Evolutionary conservation across 2,888 invertebrate genomes (phyloP).

Genomic region (Cremastinae sp.): DNA sequence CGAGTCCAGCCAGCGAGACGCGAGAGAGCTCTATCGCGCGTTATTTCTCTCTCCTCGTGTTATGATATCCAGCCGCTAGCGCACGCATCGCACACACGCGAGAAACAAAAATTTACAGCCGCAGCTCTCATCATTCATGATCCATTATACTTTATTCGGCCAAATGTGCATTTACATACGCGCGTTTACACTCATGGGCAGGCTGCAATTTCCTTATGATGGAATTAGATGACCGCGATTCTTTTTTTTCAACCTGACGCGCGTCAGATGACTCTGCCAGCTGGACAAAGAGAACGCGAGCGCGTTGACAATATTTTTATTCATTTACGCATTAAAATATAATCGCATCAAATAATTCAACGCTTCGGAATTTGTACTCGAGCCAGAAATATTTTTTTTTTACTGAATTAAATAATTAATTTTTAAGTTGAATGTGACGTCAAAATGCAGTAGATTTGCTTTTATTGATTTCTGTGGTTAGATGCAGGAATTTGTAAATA

Average conservation of each 20-base stretch:
- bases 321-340: too few relatives aligned
- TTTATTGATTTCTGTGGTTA: too few relatives aligned
- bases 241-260: conserved; percentile 43
- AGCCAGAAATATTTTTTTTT: too few relatives aligned
- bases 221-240: conserved; percentile 57
- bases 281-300: conserved; percentile 33
- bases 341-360: too few relatives aligned
- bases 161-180: conserved; percentile 5
- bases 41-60: conserved; percentile 17
- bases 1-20: conserved; percentile 29
- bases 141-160: conserved; percentile 53
- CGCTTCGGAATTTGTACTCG: too few relatives aligned
- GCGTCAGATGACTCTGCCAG: conserved; percentile 31
- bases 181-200: not conserved
- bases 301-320: conserved; percentile 12
- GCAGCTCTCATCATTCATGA: conserved; percentile 47
- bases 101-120: not conserved
- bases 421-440: too few relatives aligned
- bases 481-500: too few relatives aligned
- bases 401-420: too few relatives aligned
- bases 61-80: conserved; percentile 27
- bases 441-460: too few relatives aligned
- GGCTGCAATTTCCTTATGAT: conserved; percentile 38
- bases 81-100: not conserved
- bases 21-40: conserved; percentile 13